Percentiles rank a stretch among this genome's conserved stretches.
Evolutionary conservation across 2,797 vertebrate species (phyloP).

Genomic region (Lagocephalus sceleratus): DNA sequence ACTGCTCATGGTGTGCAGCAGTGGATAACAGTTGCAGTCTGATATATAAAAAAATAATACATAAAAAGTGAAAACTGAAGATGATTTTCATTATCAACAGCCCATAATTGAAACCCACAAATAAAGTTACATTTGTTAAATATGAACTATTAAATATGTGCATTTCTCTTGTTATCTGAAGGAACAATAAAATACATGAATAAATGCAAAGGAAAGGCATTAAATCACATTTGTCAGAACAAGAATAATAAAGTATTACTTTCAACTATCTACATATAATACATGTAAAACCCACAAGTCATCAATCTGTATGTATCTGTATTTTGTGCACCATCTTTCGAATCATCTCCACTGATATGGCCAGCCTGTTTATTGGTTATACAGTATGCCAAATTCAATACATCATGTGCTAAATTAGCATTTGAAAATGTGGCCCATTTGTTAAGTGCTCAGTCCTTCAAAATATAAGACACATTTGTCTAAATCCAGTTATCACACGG

Average conservation of each 20-base stretch:
- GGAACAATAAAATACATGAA: no score
- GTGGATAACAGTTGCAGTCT: no score
- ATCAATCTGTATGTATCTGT: conserved; percentile 3
- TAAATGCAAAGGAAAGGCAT: conserved; percentile 5
- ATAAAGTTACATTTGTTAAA: no score
- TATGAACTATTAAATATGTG: no score
- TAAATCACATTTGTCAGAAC: conserved; percentile 30
- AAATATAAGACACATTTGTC: conserved; percentile 17
- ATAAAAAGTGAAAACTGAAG: conserved; percentile 10
- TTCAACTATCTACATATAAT: conserved; percentile 23
- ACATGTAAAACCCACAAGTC: conserved; percentile 33
- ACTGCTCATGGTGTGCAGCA: conserved; percentile 14
- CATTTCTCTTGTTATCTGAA: no score
- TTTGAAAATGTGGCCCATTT: conserved; percentile 15
- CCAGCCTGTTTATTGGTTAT: conserved; percentile 10
- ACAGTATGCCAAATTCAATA: conserved; percentile 20
- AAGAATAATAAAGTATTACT: not conserved
- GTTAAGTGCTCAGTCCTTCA: conserved; percentile 1
- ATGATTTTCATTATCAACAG: not conserved
- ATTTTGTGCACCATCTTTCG: conserved; percentile 11
- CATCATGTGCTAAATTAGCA: conserved; percentile 20
- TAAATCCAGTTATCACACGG: conserved; percentile 12
- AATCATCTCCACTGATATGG: conserved; percentile 21
- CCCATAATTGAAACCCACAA: not conserved
- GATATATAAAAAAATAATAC: conserved; percentile 12